phyloP scores from a whole-genome alignment of 2,888 invertebrate genomes.

The Cryptosula pallasiana region DNA sequence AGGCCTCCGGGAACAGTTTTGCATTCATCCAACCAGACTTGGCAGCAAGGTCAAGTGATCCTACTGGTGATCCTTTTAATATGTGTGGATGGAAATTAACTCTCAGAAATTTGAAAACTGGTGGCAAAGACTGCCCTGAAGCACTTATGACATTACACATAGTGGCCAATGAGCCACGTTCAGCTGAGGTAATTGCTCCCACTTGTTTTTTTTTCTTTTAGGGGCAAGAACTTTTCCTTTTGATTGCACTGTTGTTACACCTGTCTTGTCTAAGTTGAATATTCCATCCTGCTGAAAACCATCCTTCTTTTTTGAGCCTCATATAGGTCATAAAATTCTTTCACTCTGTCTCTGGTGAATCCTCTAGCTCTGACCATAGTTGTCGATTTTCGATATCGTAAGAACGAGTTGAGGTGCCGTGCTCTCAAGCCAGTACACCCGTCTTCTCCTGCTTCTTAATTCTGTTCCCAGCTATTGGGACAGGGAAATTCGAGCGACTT shows the following conservation, averaged over 20 bases:
- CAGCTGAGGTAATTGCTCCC: conserved; percentile 27
- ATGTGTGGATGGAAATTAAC: conserved; percentile 25
- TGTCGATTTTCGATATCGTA: conserved; percentile 25
- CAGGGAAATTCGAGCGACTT: background rate
- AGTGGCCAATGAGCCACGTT: conserved; percentile 28
- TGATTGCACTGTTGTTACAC: conserved; percentile 24
- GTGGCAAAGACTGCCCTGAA: conserved; percentile 26
- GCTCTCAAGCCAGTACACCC: background rate
- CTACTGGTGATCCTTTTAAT: conserved; percentile 24
- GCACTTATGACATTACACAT: conserved; percentile 25
- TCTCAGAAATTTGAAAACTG: conserved; percentile 27
- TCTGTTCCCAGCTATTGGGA: background rate
- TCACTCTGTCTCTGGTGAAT: conserved; percentile 24
- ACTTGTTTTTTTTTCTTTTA: conserved; percentile 27
- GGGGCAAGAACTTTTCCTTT: conserved; percentile 11
- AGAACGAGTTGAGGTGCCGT: conserved; percentile 1
- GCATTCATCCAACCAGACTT: conserved; percentile 29
- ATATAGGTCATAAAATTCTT: background rate
- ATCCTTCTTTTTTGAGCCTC: background rate
- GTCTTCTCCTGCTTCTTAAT: background rate
- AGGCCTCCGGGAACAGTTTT: conserved; percentile 24
- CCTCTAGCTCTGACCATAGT: background rate
- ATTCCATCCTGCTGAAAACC: conserved; percentile 6
- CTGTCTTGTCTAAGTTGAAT: conserved; percentile 26
- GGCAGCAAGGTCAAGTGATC: conserved; percentile 21